Evolutionary conservation across 2,113 vertebrate species (phyloP).

Genomic region (Mus spicilegus): DNA sequence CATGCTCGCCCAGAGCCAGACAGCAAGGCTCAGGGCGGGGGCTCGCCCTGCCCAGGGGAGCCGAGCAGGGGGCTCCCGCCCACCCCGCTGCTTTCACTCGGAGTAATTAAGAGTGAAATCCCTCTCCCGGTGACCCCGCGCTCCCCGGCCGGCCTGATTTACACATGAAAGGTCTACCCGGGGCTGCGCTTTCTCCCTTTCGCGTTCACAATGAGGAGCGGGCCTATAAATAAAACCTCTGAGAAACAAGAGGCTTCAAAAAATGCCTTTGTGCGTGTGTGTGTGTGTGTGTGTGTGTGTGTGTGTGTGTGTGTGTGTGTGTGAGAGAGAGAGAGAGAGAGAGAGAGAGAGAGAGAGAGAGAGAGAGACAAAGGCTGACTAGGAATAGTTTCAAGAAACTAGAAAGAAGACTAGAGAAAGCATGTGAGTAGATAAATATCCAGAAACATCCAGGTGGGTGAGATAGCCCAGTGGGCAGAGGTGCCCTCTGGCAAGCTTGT

Average conservation of each 20-base stretch:
- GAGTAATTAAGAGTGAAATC: conserved; percentile 90
- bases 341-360: neutral
- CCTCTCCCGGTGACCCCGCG: conserved; percentile 86
- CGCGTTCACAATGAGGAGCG: conserved; percentile 85
- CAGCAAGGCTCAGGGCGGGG: neutral
- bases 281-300: conserved; percentile 70
- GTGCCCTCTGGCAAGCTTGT: neutral
- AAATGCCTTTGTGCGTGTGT: conserved; percentile 77
- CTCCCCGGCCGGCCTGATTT: conserved; percentile 87
- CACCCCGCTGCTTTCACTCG: conserved; percentile 83
- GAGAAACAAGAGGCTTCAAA: conserved; percentile 86
- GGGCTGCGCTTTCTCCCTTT: conserved; percentile 86
- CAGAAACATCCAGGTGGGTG: conserved; percentile 24
- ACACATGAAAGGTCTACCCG: conserved; percentile 89
- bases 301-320: conserved; percentile 51
- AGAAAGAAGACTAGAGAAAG: neutral
- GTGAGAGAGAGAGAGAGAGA: neutral
- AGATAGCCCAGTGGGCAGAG: too few relatives aligned
- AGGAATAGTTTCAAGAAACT: neutral
- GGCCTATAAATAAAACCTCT: conserved; percentile 89
- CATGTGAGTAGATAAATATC: neutral
- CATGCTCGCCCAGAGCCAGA: neutral
- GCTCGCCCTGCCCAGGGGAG: neutral
- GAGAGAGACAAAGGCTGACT: neutral
- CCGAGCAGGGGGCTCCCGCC: conserved; percentile 16